Evolutionary conservation across 37 sponge, comb jelly and placozoan genomes (phyloP), one percentile per base, ranked within the genome.

Genomic region (Haliclona indistincta): DNA sequence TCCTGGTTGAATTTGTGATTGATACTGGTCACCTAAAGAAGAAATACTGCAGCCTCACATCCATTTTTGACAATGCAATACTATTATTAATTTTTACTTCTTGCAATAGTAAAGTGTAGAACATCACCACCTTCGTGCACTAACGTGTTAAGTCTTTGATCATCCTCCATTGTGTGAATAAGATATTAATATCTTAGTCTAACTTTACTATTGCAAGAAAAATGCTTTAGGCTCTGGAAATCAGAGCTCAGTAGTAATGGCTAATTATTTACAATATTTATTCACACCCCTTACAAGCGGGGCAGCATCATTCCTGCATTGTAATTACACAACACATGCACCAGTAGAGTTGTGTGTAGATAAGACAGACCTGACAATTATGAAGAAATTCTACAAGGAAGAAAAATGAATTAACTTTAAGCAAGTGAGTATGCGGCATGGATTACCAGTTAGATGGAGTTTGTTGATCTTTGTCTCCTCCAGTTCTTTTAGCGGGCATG

Each of bases 1-100:
- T 78, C 79, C 45, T 84, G 77, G 19, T 77, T 41, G 39, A 67
- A 84, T 53, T 84, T 84, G 54, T 76, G 56, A 40, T 76, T 35
- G 28, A 84, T 70, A 62, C 69, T 84, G 30, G 58, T 33, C n/a
- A 43, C 30, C 64, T 63, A 2, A 22, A n/a, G 23, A 42, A 35
- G 34, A 32, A 52, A 71, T 33, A 33, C 20, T 49, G 30, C 28
- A 30, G n/a, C n/a, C n/a, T n/a, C n/a, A n/a, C n/a, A n/a, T n/a
- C n/a, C n/a, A n/a, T n/a, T n/a, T n/a, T n/a, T n/a, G n/a, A n/a
- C n/a, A n/a, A n/a, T n/a, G n/a, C n/a, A n/a, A n/a, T n/a, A n/a
- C n/a, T n/a, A n/a, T n/a, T n/a, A n/a, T n/a, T n/a, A n/a, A n/a
- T n/a, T n/a, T n/a, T n/a, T n/a, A n/a, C n/a, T n/a, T n/a, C n/a